Evolutionary conservation across 2,888 invertebrate species (phyloP).

Genomic region (Sarcophaga caerulescens): DNA sequence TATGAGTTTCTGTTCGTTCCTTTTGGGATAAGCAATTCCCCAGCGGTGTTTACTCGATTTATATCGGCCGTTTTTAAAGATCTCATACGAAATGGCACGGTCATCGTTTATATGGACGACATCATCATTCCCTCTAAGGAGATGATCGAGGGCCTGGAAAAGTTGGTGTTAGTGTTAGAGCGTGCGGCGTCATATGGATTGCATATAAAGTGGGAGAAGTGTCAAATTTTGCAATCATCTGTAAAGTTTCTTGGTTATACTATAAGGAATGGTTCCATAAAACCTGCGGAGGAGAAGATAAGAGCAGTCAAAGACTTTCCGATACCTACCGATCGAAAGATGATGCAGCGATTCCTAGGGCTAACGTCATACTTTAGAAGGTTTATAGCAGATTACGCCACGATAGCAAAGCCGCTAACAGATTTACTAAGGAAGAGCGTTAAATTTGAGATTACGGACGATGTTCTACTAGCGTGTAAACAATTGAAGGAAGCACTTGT

Average conservation of each 20-base stretch:
- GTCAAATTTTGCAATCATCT: conserved; percentile 51
- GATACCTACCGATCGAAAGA: conserved; percentile 46
- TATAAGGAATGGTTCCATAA: conserved; percentile 60
- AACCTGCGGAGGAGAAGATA: conserved; percentile 48
- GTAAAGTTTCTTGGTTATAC: conserved; percentile 53
- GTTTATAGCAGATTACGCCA: conserved; percentile 61
- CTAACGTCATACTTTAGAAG: conserved; percentile 60
- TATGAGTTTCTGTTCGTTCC: conserved; percentile 58
- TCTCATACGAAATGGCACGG: too few relatives aligned
- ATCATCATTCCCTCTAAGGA: conserved; percentile 60
- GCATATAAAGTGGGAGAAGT: conserved; percentile 55
- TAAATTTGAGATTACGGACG: conserved; percentile 49
- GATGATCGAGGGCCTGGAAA: conserved; percentile 41
- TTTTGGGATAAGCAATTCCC: conserved; percentile 48
- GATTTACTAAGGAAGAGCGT: conserved; percentile 69
- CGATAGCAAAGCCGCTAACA: conserved; percentile 75
- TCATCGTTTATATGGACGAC: conserved; percentile 32
- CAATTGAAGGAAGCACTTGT: conserved; percentile 55
- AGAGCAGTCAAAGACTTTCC: conserved; percentile 56
- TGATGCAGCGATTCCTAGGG: conserved; percentile 60
- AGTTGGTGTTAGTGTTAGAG: conserved; percentile 28
- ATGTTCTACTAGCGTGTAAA: conserved; percentile 50
- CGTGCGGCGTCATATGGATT: conserved; percentile 43
- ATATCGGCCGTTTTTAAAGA: conserved; percentile 8
- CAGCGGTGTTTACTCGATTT: conserved; percentile 23